phyloP scores from a whole-genome alignment of 2,888 invertebrate genomes.

The Morpho achilles region DNA sequence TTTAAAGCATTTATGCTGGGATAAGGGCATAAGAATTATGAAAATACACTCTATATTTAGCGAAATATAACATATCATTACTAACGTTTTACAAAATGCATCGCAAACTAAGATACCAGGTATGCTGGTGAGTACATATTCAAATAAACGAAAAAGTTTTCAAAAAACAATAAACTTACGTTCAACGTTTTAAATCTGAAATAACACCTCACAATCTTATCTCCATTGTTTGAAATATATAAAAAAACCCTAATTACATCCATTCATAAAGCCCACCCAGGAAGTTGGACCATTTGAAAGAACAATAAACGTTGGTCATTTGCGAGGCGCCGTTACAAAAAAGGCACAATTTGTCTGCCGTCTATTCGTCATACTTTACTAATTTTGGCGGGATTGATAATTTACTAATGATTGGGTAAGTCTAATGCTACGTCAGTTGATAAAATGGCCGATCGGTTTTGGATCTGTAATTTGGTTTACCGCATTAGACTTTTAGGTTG shows the following conservation, averaged over 20 bases:
- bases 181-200: conserved; percentile 1
- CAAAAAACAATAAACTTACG: too few species aligned
- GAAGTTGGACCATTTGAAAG: conserved; percentile 8
- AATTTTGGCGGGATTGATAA: conserved; percentile 16
- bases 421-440: conserved; percentile 20
- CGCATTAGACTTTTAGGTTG: conserved; percentile 10
- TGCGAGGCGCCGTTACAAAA: conserved; percentile 16
- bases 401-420: conserved; percentile 22
- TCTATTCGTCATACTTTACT: conserved; percentile 18
- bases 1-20: too few species aligned
- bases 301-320: conserved; percentile 20
- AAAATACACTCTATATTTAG: too few species aligned
- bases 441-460: conserved; percentile 12
- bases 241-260: background rate
- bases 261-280: conserved; percentile 27
- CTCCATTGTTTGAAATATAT: conserved; percentile 1
- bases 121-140: too few species aligned
- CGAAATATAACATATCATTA: too few species aligned
- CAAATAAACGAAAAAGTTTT: too few species aligned
- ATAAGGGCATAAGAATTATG: too few species aligned
- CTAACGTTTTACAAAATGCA: too few species aligned
- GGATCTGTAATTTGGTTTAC: conserved; percentile 18
- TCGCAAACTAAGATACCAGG: too few species aligned
- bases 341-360: conserved; percentile 16
- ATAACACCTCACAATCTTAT: conserved; percentile 1